Percentiles rank a stretch among this genome's conserved stretches.
phyloP scores from a whole-genome alignment of 2,888 invertebrate genomes.

The Cyclophora punctaria region DNA sequence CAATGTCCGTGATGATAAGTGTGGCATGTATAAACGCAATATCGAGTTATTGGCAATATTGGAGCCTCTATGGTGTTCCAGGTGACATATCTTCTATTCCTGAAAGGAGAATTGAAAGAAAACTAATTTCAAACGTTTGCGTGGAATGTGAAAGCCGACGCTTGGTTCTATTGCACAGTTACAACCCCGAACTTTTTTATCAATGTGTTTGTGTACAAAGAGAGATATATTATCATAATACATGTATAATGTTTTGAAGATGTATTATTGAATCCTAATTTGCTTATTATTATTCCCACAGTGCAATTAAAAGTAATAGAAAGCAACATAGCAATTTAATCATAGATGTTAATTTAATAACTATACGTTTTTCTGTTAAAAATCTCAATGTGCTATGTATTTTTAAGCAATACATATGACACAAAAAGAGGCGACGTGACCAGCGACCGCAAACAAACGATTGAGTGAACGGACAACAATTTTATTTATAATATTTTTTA shows the following conservation, averaged over 20 bases:
- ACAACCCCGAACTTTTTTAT: neutral
- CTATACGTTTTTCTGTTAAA: too few relatives aligned
- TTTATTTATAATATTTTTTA: too few relatives aligned
- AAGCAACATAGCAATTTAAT: too few relatives aligned
- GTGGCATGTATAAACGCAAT: constrained; percentile 21
- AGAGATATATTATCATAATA: too few relatives aligned
- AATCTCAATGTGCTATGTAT: constrained; percentile 1
- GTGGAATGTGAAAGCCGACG: neutral
- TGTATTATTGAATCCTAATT: too few relatives aligned
- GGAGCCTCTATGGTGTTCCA: constrained; percentile 27
- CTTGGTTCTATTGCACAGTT: too few relatives aligned
- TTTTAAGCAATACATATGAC: constrained; percentile 6
- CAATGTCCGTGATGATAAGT: constrained; percentile 20
- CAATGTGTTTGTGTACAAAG: too few relatives aligned
- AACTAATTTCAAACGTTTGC: constrained; percentile 49
- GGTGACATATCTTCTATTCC: constrained; percentile 24
- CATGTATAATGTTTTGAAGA: too few relatives aligned
- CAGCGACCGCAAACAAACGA: constrained; percentile 8
- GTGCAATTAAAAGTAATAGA: too few relatives aligned
- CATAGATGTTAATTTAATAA: too few relatives aligned
- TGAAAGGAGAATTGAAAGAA: constrained; percentile 27
- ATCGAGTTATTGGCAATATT: constrained; percentile 28
- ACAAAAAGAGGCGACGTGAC: constrained; percentile 6
- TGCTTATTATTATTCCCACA: too few relatives aligned
- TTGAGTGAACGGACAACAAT: neutral